Evolutionary conservation across 2,797 vertebrate species (phyloP).

Genomic region (Delichon dasypus): DNA sequence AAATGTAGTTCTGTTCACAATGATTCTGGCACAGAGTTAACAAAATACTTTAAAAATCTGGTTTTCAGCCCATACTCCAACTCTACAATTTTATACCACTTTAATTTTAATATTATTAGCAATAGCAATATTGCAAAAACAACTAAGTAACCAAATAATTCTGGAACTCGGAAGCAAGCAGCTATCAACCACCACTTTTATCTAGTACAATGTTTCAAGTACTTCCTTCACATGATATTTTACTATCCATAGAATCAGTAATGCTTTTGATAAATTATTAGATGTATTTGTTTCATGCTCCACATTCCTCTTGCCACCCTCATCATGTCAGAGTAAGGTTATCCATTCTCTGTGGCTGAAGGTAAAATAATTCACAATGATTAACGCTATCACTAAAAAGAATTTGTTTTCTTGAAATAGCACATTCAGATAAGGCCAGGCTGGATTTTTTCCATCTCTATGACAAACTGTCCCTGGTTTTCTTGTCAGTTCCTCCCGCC

Average conservation of each 20-base stretch:
- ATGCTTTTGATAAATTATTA: not conserved
- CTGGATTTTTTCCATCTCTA: not conserved
- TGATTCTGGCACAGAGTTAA: not conserved
- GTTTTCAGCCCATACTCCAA: not conserved
- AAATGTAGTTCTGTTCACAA: not conserved
- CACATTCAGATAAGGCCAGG: not conserved
- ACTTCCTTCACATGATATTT: not conserved
- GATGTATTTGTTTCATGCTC: not conserved
- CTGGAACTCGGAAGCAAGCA: not conserved
- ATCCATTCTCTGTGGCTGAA: conserved; percentile 2
- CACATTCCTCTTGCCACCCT: conserved; percentile 32
- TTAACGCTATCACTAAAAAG: not conserved
- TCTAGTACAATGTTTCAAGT: not conserved
- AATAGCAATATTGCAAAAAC: not conserved
- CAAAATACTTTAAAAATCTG: not conserved
- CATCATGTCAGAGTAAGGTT: not conserved
- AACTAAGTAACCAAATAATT: not conserved
- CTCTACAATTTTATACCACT: not conserved
- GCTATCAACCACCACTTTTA: not conserved
- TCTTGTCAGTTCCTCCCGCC: not conserved
- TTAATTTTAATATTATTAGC: not conserved
- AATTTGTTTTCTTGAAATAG: conserved; percentile 1
- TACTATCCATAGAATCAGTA: conserved; percentile 4
- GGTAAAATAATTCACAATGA: conserved; percentile 22
- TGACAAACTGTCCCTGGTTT: not conserved